These are phyloP conservation scores for Hiodon tergisus DNA, from an alignment of 2,113 vertebrate species.

Conservation along the genomic window DNA sequence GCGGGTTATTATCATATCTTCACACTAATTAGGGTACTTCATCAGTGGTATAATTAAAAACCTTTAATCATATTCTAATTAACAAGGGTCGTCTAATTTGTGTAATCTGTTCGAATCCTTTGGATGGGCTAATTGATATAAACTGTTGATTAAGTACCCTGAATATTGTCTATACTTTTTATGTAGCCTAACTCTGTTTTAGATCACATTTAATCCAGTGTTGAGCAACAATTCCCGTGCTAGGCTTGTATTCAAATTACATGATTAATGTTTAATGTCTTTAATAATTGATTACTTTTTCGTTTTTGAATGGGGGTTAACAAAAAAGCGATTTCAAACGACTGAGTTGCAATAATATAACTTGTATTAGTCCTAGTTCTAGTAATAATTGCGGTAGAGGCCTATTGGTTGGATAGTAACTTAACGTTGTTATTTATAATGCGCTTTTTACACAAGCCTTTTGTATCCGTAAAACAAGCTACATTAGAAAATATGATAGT, in stretches of 20 bases:
- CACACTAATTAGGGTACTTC: constrained; percentile 81
- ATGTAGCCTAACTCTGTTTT: not conserved
- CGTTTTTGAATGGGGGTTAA: no score
- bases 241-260: not conserved
- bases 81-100: constrained; percentile 83
- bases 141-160: constrained; percentile 51
- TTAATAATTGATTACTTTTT: no score
- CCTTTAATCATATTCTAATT: constrained; percentile 87
- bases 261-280: no score
- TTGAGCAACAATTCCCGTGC: not conserved
- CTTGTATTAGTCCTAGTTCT: no score
- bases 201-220: constrained; percentile 7
- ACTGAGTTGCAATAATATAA: no score
- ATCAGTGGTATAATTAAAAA: constrained; percentile 84
- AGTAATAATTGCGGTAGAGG: no score
- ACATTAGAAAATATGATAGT: no score
- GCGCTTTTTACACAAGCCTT: no score
- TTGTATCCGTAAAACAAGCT: no score
- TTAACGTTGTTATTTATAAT: no score
- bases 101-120: constrained; percentile 74
- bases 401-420: no score
- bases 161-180: not conserved
- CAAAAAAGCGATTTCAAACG: no score
- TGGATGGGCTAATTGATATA: constrained; percentile 70
- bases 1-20: constrained; percentile 80